Percentiles rank a stretch among this genome's conserved stretches.
Evolutionary conservation across 2,113 vertebrate species (phyloP).

Genomic region (Cichladusa arquata): DNA sequence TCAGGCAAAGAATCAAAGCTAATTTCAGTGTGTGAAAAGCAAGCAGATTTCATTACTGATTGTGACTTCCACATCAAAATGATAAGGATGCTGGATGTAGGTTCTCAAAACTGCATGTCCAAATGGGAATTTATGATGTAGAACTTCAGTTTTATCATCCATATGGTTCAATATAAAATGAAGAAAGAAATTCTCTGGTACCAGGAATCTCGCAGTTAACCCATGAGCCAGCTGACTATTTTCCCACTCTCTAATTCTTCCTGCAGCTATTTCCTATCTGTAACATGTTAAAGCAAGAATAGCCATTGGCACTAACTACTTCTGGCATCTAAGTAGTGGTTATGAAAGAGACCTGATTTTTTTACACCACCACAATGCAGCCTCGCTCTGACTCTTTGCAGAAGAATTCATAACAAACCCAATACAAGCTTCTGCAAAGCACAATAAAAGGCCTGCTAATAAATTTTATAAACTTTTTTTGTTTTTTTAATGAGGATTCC

Average conservation of each 20-base stretch:
- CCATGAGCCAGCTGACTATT: conserved; percentile 55
- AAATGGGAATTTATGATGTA: conserved; percentile 78
- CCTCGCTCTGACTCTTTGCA: background rate
- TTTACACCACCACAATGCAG: background rate
- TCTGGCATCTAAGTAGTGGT: conserved; percentile 57
- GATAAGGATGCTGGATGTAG: conserved; percentile 73
- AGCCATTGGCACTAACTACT: conserved; percentile 49
- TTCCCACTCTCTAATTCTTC: conserved; percentile 32
- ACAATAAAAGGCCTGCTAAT: background rate
- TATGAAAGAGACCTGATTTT: conserved; percentile 54
- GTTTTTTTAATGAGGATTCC: background rate
- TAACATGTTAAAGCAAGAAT: conserved; percentile 69
- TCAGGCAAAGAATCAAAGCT: conserved; percentile 77
- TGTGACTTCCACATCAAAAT: conserved; percentile 74
- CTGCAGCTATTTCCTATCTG: conserved; percentile 66
- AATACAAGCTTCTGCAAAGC: background rate
- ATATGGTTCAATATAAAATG: conserved; percentile 50
- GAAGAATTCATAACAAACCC: conserved; percentile 28
- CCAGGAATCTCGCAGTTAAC: conserved; percentile 62
- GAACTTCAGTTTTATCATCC: conserved; percentile 75
- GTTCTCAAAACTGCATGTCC: conserved; percentile 75
- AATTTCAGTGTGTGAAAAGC: conserved; percentile 80
- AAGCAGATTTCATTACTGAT: conserved; percentile 81
- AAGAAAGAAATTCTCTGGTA: conserved; percentile 46
- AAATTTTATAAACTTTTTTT: background rate